These are phyloP conservation scores for Baccha elongata DNA, from an alignment of 2,888 invertebrate genomes.

Conservation along the genomic window DNA sequence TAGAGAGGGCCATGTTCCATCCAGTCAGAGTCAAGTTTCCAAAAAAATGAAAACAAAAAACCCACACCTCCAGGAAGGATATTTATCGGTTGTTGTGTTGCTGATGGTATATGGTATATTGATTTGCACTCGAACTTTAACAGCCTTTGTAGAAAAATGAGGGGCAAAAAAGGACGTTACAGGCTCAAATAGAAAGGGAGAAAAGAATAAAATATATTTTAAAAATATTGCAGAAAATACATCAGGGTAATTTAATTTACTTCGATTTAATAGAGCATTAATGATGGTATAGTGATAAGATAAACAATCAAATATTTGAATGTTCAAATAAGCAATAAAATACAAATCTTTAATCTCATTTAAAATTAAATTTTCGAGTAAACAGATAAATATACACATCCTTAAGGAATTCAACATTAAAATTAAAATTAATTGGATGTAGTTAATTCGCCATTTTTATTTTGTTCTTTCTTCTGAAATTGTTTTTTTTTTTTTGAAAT, in stretches of 20 bases:
- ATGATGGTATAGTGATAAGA: slow-evolving; percentile 37
- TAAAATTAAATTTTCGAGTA: slow-evolving; percentile 31
- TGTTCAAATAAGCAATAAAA: slow-evolving; percentile 32
- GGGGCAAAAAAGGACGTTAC: background rate
- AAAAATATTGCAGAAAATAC: slow-evolving; percentile 22
- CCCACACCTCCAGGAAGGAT: slow-evolving; percentile 1
- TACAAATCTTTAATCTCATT: slow-evolving; percentile 17
- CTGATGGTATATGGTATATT: slow-evolving; percentile 28
- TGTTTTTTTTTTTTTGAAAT: no score
- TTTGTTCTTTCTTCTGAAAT: background rate
- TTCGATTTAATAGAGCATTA: slow-evolving; percentile 60
- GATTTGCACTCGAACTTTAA: slow-evolving; percentile 26
- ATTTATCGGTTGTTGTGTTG: slow-evolving; percentile 50
- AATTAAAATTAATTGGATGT: slow-evolving; percentile 64
- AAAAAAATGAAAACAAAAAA: slow-evolving; percentile 9
- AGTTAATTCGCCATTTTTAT: slow-evolving; percentile 23
- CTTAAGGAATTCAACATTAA: slow-evolving; percentile 20
- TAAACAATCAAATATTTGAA: slow-evolving; percentile 22
- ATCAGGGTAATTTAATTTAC: slow-evolving; percentile 61
- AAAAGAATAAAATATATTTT: slow-evolving; percentile 10
- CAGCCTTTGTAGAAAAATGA: no score
- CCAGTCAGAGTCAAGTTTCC: background rate
- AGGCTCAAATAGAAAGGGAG: background rate
- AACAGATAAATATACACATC: no score
- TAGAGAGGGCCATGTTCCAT: slow-evolving; percentile 13